phyloP scores from a whole-genome alignment of 2,888 invertebrate species.

The Thereva nobilitata region DNA sequence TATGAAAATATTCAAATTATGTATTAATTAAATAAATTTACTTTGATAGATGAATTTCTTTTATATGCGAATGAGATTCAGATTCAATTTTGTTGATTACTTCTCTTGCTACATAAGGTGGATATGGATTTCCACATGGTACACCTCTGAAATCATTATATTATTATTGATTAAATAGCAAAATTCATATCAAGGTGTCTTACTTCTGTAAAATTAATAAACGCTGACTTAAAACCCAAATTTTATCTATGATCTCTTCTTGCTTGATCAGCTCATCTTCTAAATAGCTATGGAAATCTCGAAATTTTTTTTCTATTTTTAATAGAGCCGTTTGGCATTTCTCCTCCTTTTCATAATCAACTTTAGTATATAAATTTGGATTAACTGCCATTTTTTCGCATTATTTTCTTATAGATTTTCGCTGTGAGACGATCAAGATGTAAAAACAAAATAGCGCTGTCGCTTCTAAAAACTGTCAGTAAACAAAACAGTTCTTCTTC shows the following conservation, averaged over 20 bases:
- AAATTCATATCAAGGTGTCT: not conserved
- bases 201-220: conserved; percentile 4
- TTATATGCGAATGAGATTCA: not conserved
- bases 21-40: not conserved
- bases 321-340: not conserved
- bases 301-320: not conserved
- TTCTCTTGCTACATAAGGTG: not conserved
- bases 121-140: conserved; percentile 10
- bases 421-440: no score
- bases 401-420: no score
- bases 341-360: not conserved
- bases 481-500: no score
- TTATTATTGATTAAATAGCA: not conserved
- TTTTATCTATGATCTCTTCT: not conserved
- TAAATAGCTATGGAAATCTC: not conserved
- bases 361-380: not conserved
- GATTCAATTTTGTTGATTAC: not conserved
- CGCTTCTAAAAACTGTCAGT: no score
- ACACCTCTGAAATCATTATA: not conserved
- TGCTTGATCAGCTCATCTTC: conserved; percentile 1
- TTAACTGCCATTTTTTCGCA: conserved; percentile 36
- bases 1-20: not conserved
- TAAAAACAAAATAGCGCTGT: no score
- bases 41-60: not conserved
- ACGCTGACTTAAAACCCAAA: conserved; percentile 13